These are phyloP conservation scores for Hydrolagus affinis DNA, from an alignment of 2,113 vertebrate species.

Conservation along the genomic window DNA sequence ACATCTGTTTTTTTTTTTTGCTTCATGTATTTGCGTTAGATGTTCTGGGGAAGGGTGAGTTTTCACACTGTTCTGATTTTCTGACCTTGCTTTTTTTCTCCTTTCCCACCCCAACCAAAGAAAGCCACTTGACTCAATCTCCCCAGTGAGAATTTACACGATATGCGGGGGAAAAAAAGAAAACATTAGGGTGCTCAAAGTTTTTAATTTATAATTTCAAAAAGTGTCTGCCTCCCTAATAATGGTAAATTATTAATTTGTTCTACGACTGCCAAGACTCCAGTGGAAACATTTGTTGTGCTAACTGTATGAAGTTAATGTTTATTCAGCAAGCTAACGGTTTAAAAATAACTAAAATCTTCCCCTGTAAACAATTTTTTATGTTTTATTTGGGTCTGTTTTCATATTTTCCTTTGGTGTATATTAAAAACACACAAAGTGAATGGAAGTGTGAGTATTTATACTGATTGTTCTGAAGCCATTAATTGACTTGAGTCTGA, in stretches of 20 bases:
- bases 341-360: not conserved
- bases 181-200: too few relatives aligned
- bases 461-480: not conserved
- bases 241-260: slow-evolving; percentile 15
- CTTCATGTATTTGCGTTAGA: not conserved
- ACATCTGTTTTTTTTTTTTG: not conserved
- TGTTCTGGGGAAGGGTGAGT: not conserved
- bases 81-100: not conserved
- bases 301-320: not conserved
- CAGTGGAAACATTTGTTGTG: not conserved
- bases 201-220: not conserved
- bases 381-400: not conserved
- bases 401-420: slow-evolving; percentile 12
- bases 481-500: not conserved
- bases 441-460: slow-evolving; percentile 19
- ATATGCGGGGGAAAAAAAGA: too few relatives aligned
- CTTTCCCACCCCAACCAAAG: not conserved
- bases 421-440: slow-evolving; percentile 8
- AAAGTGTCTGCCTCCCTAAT: slow-evolving; percentile 3
- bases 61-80: not conserved
- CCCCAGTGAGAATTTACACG: too few relatives aligned
- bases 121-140: not conserved
- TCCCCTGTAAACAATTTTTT: not conserved
- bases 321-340: not conserved
- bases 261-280: not conserved